phyloP scores from a whole-genome alignment of 2,797 vertebrate genomes.

The Paramormyrops hopkinsi region DNA sequence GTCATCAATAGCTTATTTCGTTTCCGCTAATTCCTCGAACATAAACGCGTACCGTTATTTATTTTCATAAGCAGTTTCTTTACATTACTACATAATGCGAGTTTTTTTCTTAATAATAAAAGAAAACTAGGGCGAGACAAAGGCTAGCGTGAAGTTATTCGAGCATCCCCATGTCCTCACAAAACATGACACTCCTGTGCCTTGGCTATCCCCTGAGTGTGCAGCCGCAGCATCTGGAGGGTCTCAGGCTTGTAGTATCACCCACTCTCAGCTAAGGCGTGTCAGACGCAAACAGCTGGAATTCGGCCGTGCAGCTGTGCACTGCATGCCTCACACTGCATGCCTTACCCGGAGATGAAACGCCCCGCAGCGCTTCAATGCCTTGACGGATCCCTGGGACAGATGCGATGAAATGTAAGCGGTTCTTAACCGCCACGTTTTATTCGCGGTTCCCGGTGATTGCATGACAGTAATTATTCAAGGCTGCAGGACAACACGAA shows the following conservation, averaged over 20 bases:
- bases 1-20: neutral
- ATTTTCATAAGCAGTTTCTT: neutral
- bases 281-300: neutral
- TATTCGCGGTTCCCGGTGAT: neutral
- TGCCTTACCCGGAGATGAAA: neutral
- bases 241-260: neutral
- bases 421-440: neutral
- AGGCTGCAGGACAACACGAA: neutral
- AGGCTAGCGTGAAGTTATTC: neutral
- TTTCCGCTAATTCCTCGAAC: neutral
- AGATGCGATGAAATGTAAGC: neutral
- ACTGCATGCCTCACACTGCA: neutral
- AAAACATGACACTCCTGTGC: neutral
- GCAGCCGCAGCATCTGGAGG: neutral
- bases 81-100: neutral
- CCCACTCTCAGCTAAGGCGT: neutral
- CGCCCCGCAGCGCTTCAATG: neutral
- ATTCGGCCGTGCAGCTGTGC: neutral
- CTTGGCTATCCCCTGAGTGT: neutral
- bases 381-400: neutral
- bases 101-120: neutral
- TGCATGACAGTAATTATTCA: constrained; percentile 5
- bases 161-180: neutral
- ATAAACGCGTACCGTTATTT: neutral
- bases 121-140: neutral